Evolutionary conservation across 2,113 vertebrate genomes (phyloP).

Genomic region (Rhinopomastus cyanomelas): DNA sequence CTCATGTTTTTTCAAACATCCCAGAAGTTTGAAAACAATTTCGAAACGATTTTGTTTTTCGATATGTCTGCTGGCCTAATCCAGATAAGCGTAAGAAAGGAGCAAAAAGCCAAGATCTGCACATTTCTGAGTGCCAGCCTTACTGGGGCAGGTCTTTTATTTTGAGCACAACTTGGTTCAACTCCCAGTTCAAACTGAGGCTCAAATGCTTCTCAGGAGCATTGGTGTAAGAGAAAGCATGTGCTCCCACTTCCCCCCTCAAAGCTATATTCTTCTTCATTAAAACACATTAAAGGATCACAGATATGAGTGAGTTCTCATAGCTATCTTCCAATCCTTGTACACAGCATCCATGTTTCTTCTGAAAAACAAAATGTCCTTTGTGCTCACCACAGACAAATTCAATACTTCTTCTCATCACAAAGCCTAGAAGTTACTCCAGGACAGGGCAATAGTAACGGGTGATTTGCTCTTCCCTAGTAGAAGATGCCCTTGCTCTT

Average conservation of each 20-base stretch:
- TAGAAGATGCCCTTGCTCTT: not conserved
- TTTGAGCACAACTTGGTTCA: not conserved
- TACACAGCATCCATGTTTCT: not conserved
- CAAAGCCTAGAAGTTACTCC: too few species aligned
- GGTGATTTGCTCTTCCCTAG: not conserved
- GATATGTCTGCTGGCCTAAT: not conserved
- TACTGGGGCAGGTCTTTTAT: not conserved
- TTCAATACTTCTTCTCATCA: not conserved
- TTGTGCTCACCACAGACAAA: not conserved
- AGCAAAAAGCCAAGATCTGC: not conserved
- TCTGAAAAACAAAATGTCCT: not conserved
- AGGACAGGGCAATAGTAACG: not conserved
- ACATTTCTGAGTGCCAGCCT: not conserved
- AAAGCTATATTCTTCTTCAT: not conserved
- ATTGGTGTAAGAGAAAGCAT: not conserved
- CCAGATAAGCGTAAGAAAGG: not conserved
- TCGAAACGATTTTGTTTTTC: not conserved
- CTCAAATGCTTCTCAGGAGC: not conserved
- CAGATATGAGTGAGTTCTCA: not conserved
- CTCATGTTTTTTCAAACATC: not conserved
- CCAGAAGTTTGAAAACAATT: not conserved
- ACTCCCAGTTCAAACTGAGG: not conserved
- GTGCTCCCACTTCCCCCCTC: not conserved
- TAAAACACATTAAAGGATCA: slow-evolving; percentile 4
- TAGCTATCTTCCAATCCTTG: not conserved